These are phyloP conservation scores for Pteruthius melanotis DNA, from an alignment of 2,113 vertebrate species.

Conservation along the genomic window DNA sequence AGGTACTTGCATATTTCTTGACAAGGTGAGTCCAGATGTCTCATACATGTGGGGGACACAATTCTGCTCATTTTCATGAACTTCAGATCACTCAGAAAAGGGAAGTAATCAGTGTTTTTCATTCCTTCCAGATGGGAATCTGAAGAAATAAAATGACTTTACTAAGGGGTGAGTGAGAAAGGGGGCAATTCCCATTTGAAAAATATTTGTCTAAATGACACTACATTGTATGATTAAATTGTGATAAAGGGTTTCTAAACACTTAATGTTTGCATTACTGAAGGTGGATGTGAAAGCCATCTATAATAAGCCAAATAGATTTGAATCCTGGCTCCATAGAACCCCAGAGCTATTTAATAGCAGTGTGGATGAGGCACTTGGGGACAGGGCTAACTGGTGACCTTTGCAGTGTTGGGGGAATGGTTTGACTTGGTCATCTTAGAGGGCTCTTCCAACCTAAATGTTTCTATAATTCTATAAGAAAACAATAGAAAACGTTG, in stretches of 20 bases:
- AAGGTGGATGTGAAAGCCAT: not conserved
- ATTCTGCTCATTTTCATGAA: not conserved
- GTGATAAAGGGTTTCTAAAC: not conserved
- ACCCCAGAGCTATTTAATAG: not conserved
- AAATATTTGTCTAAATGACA: not conserved
- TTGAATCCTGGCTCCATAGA: not conserved
- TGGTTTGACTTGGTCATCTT: not conserved
- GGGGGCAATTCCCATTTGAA: not conserved
- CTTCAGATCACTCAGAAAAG: not conserved
- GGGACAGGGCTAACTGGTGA: not conserved
- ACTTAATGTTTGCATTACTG: not conserved
- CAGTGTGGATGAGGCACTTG: not conserved
- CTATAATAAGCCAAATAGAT: not conserved
- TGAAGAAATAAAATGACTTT: not conserved
- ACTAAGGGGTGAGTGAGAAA: not conserved
- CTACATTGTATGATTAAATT: not conserved
- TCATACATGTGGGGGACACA: accelerated
- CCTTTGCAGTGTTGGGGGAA: not conserved
- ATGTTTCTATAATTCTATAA: not conserved
- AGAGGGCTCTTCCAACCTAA: not conserved
- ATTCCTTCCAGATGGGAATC: not conserved
- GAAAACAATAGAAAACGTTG: not conserved
- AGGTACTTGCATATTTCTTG: not conserved
- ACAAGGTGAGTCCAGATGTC: not conserved
- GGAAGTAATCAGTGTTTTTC: not conserved